Evolutionary conservation across 2,797 vertebrate genomes (phyloP).

Genomic region (Onychomys leucogaster): DNA sequence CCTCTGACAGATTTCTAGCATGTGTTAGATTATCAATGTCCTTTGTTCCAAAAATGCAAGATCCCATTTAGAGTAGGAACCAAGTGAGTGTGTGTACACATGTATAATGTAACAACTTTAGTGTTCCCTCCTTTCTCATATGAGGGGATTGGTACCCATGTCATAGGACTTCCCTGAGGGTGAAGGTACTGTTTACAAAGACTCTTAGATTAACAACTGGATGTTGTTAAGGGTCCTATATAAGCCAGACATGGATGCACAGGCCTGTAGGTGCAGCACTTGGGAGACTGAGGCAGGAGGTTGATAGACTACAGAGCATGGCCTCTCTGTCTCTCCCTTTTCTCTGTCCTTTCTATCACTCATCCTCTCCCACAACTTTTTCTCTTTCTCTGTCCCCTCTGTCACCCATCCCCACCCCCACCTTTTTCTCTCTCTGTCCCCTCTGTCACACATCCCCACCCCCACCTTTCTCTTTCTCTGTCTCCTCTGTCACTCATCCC

Average conservation of each 20-base stretch:
- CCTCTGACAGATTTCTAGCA: background rate
- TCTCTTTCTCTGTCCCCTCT: too few relatives aligned
- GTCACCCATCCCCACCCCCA: background rate
- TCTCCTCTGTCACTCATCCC: too few relatives aligned
- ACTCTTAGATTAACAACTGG: background rate
- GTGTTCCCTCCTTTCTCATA: background rate
- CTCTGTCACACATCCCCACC: too few relatives aligned
- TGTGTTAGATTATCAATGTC: background rate
- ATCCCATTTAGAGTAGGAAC: background rate
- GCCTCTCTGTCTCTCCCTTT: too few relatives aligned
- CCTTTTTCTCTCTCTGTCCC: background rate
- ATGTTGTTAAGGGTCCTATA: background rate
- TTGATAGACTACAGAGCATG: too few relatives aligned
- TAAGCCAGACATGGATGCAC: background rate
- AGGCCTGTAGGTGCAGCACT: too few relatives aligned
- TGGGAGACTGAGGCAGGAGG: too few relatives aligned
- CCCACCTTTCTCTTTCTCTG: too few relatives aligned
- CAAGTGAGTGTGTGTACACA: background rate
- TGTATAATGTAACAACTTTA: background rate
- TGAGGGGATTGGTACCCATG: background rate
- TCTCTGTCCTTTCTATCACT: too few relatives aligned
- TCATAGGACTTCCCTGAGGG: background rate
- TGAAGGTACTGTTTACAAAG: background rate
- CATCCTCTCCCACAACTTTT: too few relatives aligned
- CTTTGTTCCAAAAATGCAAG: rapidly evolving